phyloP scores from a whole-genome alignment of 2,113 vertebrate species.

The Lycaon pictus region DNA sequence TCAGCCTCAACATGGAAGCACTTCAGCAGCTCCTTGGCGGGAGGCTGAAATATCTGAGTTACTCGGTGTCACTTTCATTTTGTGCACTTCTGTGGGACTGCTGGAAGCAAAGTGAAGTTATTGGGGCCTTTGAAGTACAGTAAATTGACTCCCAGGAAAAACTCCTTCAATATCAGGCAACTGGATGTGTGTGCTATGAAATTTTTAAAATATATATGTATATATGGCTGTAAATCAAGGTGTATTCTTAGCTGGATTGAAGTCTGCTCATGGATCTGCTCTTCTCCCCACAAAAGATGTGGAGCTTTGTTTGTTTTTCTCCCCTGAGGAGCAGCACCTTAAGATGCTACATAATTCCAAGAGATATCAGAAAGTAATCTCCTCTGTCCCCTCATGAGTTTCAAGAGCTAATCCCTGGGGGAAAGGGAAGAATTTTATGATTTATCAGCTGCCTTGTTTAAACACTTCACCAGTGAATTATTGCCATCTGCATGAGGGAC shows the following conservation, averaged over 20 bases:
- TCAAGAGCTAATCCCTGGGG: conserved; percentile 70
- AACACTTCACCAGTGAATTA: conserved; percentile 75
- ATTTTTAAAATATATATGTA: conserved; percentile 69
- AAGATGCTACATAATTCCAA: conserved; percentile 74
- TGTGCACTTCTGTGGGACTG: conserved; percentile 58
- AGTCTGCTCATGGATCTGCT: background rate
- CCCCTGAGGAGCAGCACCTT: conserved; percentile 65
- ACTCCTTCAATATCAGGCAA: conserved; percentile 65
- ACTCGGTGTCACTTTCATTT: conserved; percentile 66
- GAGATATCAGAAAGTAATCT: conserved; percentile 81
- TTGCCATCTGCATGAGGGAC: conserved; percentile 70
- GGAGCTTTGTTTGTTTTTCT: conserved; percentile 69
- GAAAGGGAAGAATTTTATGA: conserved; percentile 73
- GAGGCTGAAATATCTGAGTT: conserved; percentile 63
- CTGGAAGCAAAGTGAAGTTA: conserved; percentile 58
- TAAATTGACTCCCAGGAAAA: conserved; percentile 64
- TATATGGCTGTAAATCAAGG: conserved; percentile 75
- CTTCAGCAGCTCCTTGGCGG: conserved; percentile 52
- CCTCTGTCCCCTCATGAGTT: conserved; percentile 55
- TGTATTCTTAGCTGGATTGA: conserved; percentile 62
- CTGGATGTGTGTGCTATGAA: conserved; percentile 56
- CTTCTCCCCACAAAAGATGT: conserved; percentile 37
- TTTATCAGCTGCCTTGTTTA: conserved; percentile 79
- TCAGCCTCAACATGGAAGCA: conserved; percentile 65
- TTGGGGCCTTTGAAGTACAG: conserved; percentile 52